Percentiles rank a stretch among this genome's conserved stretches.
Conservation (phyloP, 2,888 invertebrate species). For the Tiliacea citrago region DNA sequence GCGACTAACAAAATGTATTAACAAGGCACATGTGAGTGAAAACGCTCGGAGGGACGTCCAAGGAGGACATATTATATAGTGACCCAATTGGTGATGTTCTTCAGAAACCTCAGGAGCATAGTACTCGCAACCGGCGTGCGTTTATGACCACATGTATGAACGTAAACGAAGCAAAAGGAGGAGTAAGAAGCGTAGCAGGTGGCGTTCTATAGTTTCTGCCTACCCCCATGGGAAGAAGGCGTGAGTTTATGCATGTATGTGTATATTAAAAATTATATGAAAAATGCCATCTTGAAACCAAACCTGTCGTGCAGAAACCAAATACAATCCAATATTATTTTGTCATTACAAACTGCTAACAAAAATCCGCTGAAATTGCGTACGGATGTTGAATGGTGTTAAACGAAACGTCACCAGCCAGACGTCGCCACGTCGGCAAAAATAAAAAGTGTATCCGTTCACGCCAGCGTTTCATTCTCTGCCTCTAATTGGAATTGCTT, state of each 20-base stretch:
- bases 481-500: constrained; percentile 66
- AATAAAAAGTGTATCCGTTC: constrained; percentile 62
- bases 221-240: background rate
- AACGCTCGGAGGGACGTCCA: too few relatives aligned
- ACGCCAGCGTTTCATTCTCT: constrained; percentile 62
- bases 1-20: too few relatives aligned
- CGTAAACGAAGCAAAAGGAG: too few relatives aligned
- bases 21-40: too few relatives aligned
- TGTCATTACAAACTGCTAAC: constrained; percentile 49
- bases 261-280: background rate
- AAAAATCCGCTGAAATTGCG: constrained; percentile 50
- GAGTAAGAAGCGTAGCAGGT: too few relatives aligned
- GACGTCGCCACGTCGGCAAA: constrained; percentile 44
- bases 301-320: background rate
- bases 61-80: too few relatives aligned
- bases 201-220: too few relatives aligned
- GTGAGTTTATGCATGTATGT: background rate
- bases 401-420: constrained; percentile 59
- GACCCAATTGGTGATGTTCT: too few relatives aligned
- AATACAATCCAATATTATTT: constrained; percentile 44
- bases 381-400: constrained; percentile 51
- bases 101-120: too few relatives aligned
- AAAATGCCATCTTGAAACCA: background rate
- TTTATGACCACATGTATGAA: too few relatives aligned
- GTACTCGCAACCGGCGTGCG: too few relatives aligned